Percentiles rank a stretch among this genome's conserved stretches.
Evolutionary conservation across 2,113 vertebrate species (phyloP).

Genomic region (Dipodomys spectabilis): DNA sequence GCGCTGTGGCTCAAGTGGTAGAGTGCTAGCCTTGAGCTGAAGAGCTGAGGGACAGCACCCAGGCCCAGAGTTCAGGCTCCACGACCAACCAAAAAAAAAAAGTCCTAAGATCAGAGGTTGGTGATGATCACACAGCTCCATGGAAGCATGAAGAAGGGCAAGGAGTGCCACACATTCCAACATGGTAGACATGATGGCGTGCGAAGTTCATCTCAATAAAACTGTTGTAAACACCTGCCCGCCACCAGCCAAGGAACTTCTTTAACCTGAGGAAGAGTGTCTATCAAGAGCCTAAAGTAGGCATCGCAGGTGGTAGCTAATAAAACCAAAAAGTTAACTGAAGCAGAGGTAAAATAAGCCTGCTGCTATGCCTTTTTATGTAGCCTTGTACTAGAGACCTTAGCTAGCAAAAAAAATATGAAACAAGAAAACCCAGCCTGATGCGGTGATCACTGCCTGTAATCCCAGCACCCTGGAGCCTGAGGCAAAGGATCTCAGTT

Average conservation of each 20-base stretch:
- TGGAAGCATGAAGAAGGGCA: not conserved
- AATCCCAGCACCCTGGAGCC: not conserved
- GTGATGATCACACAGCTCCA: not conserved
- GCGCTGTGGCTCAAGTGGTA: too few relatives aligned
- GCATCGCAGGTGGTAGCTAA: not conserved
- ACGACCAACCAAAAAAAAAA: too few relatives aligned
- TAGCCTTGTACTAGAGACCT: not conserved
- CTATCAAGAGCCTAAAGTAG: not conserved
- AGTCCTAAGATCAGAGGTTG: not conserved
- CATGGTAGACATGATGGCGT: not conserved
- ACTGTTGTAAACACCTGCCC: not conserved
- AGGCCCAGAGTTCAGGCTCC: too few relatives aligned
- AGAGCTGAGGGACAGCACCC: too few relatives aligned
- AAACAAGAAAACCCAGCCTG: not conserved
- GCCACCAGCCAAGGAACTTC: not conserved
- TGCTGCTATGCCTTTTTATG: not conserved
- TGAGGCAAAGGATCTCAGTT: not conserved
- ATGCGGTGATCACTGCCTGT: too few relatives aligned
- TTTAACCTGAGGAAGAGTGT: not conserved
- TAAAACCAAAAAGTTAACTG: not conserved
- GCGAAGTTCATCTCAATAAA: constrained; percentile 25
- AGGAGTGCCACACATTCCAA: not conserved
- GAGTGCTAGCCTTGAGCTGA: too few relatives aligned
- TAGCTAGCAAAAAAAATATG: not conserved
- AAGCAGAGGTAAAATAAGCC: not conserved